phyloP scores from a whole-genome alignment of 2,888 invertebrate species.

The Dasypolia templi region DNA sequence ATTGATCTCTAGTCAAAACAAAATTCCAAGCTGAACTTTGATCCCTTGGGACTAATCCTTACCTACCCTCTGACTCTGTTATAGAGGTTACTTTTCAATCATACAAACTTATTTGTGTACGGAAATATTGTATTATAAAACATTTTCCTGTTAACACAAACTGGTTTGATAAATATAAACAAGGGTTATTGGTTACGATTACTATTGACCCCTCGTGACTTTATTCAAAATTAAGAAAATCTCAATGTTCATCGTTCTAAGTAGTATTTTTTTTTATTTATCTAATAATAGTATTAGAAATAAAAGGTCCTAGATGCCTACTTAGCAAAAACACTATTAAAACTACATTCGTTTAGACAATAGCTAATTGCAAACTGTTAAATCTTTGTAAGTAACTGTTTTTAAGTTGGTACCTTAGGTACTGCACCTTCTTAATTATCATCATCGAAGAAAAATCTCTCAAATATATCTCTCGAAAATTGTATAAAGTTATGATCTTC shows the following conservation, averaged over 20 bases:
- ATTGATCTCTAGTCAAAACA: slow-evolving; percentile 30
- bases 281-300: too few relatives aligned
- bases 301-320: too few relatives aligned
- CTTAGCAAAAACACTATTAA: background rate
- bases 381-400: background rate
- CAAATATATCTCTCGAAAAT: background rate
- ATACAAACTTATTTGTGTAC: slow-evolving; percentile 29
- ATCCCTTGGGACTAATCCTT: slow-evolving; percentile 47
- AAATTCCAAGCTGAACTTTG: slow-evolving; percentile 40
- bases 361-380: background rate
- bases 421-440: background rate
- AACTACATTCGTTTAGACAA: background rate
- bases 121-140: slow-evolving; percentile 1
- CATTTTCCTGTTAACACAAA: background rate
- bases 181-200: background rate
- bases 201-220: background rate
- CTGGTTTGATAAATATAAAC: background rate
- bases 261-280: too few relatives aligned
- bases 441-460: background rate
- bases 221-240: background rate
- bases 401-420: background rate
- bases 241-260: background rate
- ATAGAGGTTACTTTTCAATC: slow-evolving; percentile 56
- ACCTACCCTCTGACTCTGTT: slow-evolving; percentile 40
- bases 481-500: background rate